Evolutionary conservation across 2,113 vertebrate genomes (phyloP), one percentile per base, ranked within the genome.

Genomic region (Andinoacara biseriatus): DNA sequence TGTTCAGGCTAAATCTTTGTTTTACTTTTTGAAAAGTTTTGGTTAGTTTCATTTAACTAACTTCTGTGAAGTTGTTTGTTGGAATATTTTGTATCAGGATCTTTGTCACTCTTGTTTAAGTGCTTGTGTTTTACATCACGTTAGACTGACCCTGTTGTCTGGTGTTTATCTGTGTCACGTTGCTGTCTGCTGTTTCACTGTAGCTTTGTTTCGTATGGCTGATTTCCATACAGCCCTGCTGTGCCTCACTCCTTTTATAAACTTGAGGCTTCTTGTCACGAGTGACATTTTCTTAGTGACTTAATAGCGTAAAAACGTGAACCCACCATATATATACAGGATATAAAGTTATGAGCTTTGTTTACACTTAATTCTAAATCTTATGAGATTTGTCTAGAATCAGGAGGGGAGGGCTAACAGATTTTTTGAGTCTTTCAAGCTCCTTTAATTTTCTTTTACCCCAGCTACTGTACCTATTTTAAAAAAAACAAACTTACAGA

Each of bases 11-110:
- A 4, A 75, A 29, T 78, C 38, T 89, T 74, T 86, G 38, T 89
- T 75, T 65, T 22, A 83, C 69, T 83, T 86, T 83, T 94, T 94
- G 0, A 46, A 91, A 90, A 90, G 93, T 89, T 91, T 89, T 91
- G 84, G 94, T 95, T 94, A 76, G 93, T 92, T 89, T 94, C 86
- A 94, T 91, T 95, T 95, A 94, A 96, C 97, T 98, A 96, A 99
- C 98, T 99, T 99, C 98, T 96, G 96, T 98, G 98, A 99, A 99
- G 98, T 99, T 99, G 87, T 97, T 96, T 94, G 96, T 96, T 94
- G 90, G 80, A 74, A 81, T 94, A 96, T 97, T 97, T 96, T 96
- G 95, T 97, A 97, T 96, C 95, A 94, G 95, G 96, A 96, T 96
- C 57, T 87, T 86, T 89, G 81, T 85, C 86, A 74, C 22, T 78